Evolutionary conservation across 2,797 vertebrate species (phyloP), one percentile per base, ranked within the genome.

Genomic region (Hephaestus fuliginosus): DNA sequence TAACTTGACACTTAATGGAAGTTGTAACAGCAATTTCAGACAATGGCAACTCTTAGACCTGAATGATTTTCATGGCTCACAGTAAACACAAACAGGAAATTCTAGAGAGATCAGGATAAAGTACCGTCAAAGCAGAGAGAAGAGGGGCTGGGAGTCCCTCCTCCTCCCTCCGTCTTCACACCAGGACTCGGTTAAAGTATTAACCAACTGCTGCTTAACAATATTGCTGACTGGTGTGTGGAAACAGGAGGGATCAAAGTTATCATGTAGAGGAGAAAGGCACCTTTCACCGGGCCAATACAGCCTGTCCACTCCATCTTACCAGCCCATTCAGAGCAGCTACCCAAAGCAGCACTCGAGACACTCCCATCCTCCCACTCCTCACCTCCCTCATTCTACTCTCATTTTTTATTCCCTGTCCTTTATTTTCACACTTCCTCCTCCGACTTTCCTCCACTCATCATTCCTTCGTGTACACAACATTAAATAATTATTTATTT

Each of bases 171-270:
- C 25, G 44, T 87, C 85, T 73, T 53, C 86, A 78, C 80, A 62
- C 86, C 69, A 78, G 76, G 83, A 87, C 86, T 68, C 65, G 89
- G 94, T 95, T 95, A 87, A 95, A 92, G 91, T 93, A 94, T 96
- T 95, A 96, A 95, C 95, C 93, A 86, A 92, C 89, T 82, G 88
- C 92, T 93, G 93, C 92, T 94, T 85, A 91, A 94, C 95, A 96
- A 93, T 96, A 95, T 96, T 96, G 95, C 95, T 95, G 95, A 96
- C 94, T 95, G 94, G 91, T 95, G 91, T 93, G 93, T 62, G 89
- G 93, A 95, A 93, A 92, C 93, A 91, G 91, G 84, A 86, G 91
- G 92, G 95, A 96, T 96, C 96, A 96, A 96, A 96, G 96, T 93
- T 92, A 94, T 95, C 95, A 93, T 96, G 96, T 96, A 84, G 92